Conservation (phyloP, 2,797 vertebrate species). For the Falco biarmicus region DNA sequence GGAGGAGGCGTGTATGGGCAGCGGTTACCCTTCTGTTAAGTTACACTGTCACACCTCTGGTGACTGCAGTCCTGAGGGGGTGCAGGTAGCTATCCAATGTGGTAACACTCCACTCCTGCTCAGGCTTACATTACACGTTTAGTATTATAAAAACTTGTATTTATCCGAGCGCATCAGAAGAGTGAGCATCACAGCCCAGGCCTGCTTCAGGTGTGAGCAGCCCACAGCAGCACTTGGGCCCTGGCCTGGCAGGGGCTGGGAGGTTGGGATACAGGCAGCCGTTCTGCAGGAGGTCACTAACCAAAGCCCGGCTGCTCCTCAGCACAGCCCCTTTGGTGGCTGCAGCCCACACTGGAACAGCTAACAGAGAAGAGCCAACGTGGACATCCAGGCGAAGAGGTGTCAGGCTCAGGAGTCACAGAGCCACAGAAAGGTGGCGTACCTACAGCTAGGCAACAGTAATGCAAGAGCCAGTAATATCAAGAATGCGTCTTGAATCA, state of each 20-base stretch:
- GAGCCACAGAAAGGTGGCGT: not conserved
- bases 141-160: not conserved
- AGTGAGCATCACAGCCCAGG: not conserved
- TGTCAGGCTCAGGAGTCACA: rapidly evolving
- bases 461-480: not conserved
- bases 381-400: rapidly evolving
- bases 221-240: rapidly evolving
- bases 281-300: not conserved
- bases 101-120: not conserved
- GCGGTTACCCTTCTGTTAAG: not conserved
- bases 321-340: not conserved
- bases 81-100: rapidly evolving
- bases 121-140: not conserved
- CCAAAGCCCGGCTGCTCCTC: not conserved
- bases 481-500: not conserved
- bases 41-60: not conserved
- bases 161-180: rapidly evolving
- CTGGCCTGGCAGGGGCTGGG: not conserved
- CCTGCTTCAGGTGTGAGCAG: not conserved
- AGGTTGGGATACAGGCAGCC: not conserved
- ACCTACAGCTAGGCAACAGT: not conserved
- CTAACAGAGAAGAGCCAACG: not conserved
- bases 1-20: not conserved
- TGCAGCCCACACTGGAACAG: not conserved
- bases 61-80: rapidly evolving